Percentiles rank a stretch among this genome's conserved stretches.
Evolutionary conservation across 2,888 invertebrate species (phyloP).

Genomic region (Sussaba pulchella): DNA sequence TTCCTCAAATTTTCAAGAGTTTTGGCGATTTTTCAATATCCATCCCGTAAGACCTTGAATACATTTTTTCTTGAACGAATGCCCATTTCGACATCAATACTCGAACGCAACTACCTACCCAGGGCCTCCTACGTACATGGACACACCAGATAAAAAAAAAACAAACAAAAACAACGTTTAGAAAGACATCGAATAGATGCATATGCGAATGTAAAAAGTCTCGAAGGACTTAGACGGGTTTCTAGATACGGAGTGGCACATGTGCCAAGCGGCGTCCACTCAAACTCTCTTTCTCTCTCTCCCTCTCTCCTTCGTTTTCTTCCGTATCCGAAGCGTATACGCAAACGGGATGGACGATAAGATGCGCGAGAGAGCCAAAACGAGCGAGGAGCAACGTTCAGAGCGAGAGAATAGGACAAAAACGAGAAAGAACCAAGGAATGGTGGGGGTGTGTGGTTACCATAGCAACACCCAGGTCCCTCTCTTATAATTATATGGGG

Average conservation of each 20-base stretch:
- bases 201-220: slow-evolving; percentile 50
- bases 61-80: too few relatives aligned
- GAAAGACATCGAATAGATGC: slow-evolving; percentile 18
- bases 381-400: slow-evolving; percentile 30
- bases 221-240: slow-evolving; percentile 64
- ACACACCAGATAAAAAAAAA: neutral
- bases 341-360: slow-evolving; percentile 80
- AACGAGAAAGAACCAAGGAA: slow-evolving; percentile 55
- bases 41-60: too few relatives aligned
- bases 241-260: slow-evolving; percentile 62
- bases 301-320: slow-evolving; percentile 21
- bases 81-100: too few relatives aligned
- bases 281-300: slow-evolving; percentile 12
- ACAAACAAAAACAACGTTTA: slow-evolving; percentile 17
- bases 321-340: slow-evolving; percentile 79
- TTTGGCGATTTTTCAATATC: too few relatives aligned
- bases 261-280: slow-evolving; percentile 65
- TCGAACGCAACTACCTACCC: too few relatives aligned
- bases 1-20: too few relatives aligned
- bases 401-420: slow-evolving; percentile 31
- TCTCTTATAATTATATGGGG: slow-evolving; percentile 84
- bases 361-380: slow-evolving; percentile 61
- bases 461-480: slow-evolving; percentile 82
- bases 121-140: slow-evolving; percentile 16
- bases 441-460: slow-evolving; percentile 75